Conservation (phyloP, 2,888 invertebrate species). For the Nycteola revayana region DNA sequence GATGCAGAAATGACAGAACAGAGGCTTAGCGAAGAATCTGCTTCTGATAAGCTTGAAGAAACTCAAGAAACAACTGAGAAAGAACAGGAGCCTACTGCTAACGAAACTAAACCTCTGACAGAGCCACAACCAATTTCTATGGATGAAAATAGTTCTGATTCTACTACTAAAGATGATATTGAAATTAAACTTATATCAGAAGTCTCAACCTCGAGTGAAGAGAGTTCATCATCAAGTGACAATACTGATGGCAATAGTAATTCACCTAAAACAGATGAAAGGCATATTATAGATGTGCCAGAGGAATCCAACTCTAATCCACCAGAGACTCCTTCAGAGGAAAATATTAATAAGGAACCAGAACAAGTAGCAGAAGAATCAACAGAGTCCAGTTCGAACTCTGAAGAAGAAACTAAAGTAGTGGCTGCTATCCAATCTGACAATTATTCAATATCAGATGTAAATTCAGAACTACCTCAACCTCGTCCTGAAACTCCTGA, state of each 20-base stretch:
- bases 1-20: conserved; percentile 72
- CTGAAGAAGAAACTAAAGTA: conserved; percentile 28
- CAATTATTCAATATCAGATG: conserved; percentile 70
- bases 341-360: conserved; percentile 24
- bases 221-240: conserved; percentile 73
- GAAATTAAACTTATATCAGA: conserved; percentile 62
- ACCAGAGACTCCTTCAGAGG: conserved; percentile 32
- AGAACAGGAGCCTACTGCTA: conserved; percentile 21
- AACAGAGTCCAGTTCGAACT: conserved; percentile 16
- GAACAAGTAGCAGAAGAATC: conserved; percentile 26
- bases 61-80: conserved; percentile 28
- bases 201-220: conserved; percentile 68
- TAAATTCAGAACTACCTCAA: conserved; percentile 60
- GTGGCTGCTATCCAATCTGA: conserved; percentile 54
- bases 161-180: conserved; percentile 56
- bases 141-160: conserved; percentile 66
- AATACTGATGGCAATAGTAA: conserved; percentile 73
- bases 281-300: conserved; percentile 45
- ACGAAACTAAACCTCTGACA: conserved; percentile 34
- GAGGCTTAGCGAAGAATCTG: conserved; percentile 52
- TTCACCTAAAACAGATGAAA: conserved; percentile 64
- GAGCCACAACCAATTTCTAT: conserved; percentile 42
- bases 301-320: conserved; percentile 47
- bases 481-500: conserved; percentile 26
- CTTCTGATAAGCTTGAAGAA: conserved; percentile 34